Evolutionary conservation across 2,888 invertebrate genomes (phyloP).

Genomic region (Anagyrus pseudococci): DNA sequence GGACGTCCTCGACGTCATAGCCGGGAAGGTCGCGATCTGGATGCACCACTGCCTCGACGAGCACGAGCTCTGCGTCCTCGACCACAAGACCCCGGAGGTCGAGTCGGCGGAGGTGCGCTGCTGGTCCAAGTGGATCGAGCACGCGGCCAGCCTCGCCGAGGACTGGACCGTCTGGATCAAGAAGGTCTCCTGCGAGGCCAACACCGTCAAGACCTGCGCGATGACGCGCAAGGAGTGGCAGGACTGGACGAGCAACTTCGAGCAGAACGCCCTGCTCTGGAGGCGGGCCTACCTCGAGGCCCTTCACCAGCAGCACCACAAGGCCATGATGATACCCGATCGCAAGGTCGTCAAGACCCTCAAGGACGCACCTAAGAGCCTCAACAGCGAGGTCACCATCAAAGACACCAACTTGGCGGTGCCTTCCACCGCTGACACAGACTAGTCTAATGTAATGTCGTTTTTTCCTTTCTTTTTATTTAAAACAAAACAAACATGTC

Average conservation of each 20-base stretch:
- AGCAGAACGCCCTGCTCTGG: constrained; percentile 46
- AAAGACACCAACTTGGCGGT: constrained; percentile 15
- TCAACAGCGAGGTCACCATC: constrained; percentile 8
- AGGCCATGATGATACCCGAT: constrained; percentile 45
- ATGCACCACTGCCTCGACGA: constrained; percentile 43
- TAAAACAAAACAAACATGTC: too few relatives aligned
- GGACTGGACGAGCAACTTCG: constrained; percentile 46
- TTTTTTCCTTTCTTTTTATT: too few relatives aligned
- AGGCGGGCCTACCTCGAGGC: constrained; percentile 47
- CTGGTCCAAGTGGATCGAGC: constrained; percentile 48
- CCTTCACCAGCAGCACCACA: constrained; percentile 46
- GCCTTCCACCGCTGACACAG: background rate
- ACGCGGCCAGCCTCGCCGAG: constrained; percentile 43
- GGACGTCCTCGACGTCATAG: constrained; percentile 45
- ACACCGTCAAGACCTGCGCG: constrained; percentile 33
- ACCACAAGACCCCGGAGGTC: constrained; percentile 44
- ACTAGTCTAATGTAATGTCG: background rate
- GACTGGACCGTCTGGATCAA: constrained; percentile 51
- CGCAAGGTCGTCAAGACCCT: constrained; percentile 47
- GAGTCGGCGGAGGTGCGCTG: constrained; percentile 49
- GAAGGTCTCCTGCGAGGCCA: constrained; percentile 42
- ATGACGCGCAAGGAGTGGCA: constrained; percentile 46
- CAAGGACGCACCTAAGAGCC: background rate
- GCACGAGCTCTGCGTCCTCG: constrained; percentile 43
- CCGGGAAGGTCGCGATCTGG: constrained; percentile 52